Percentiles rank a stretch among this genome's conserved stretches.
Conservation (phyloP, 1,140 invertebrate species). For the Lasioglossum baleicum region DNA sequence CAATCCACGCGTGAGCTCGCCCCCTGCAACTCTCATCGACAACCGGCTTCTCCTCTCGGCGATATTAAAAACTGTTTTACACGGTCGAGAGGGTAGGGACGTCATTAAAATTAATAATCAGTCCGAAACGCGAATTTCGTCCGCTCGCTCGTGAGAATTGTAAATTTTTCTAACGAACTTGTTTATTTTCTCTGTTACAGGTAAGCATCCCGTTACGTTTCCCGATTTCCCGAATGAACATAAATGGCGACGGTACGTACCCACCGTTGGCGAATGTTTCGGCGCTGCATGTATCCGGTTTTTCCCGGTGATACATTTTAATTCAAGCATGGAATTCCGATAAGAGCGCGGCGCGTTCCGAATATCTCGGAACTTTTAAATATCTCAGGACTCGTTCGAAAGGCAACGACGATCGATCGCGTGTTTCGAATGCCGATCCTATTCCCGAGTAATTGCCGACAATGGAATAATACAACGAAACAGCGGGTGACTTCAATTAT, state of each 20-base stretch:
- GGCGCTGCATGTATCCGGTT: conserved; percentile 17
- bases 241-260: background rate
- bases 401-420: background rate
- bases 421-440: too few species aligned
- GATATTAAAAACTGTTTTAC: background rate
- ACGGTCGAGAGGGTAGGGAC: too few species aligned
- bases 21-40: background rate
- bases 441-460: too few species aligned
- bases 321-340: conserved; percentile 39
- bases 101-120: too few species aligned
- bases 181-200: conserved; percentile 67
- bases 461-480: too few species aligned
- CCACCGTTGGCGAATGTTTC: conserved; percentile 6
- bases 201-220: conserved; percentile 56
- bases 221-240: background rate
- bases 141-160: background rate
- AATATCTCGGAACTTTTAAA: conserved; percentile 24
- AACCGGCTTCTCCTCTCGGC: background rate
- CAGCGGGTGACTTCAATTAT: background rate
- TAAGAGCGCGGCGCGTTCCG: conserved; percentile 35
- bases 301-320: conserved; percentile 39
- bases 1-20: background rate
- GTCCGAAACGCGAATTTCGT: background rate
- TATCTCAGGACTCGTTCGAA: background rate
- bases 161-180: background rate